phyloP scores from a whole-genome alignment of 2,113 vertebrate genomes.

The Ailuropoda melanoleuca region DNA sequence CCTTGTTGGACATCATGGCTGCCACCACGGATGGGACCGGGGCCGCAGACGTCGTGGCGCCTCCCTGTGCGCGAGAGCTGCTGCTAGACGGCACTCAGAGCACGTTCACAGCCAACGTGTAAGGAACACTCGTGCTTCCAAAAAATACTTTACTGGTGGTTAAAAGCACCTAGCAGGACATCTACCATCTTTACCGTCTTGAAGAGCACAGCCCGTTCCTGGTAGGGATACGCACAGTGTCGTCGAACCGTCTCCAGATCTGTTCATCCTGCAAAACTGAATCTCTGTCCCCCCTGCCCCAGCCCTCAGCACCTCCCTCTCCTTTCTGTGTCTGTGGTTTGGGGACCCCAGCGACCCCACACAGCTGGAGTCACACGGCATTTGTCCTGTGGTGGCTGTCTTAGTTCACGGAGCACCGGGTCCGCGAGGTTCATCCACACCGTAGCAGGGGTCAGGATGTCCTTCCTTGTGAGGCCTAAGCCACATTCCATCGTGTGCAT shows the following conservation, averaged over 20 bases:
- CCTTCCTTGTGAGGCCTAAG: neutral
- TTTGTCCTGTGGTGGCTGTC: too few relatives aligned
- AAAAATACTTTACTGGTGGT: neutral
- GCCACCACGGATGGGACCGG: accelerated
- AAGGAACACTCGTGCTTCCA: neutral
- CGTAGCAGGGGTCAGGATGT: accelerated
- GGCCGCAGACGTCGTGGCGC: accelerated
- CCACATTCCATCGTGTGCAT: accelerated
- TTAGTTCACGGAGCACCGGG: accelerated
- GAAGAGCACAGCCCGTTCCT: accelerated
- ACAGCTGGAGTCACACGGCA: accelerated
- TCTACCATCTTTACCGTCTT: too few relatives aligned
- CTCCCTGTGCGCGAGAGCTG: accelerated
- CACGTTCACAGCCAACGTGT: neutral
- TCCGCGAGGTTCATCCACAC: accelerated
- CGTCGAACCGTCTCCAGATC: neutral
- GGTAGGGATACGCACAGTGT: neutral
- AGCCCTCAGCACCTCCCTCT: accelerated
- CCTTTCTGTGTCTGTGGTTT: accelerated
- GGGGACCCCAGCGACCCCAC: accelerated
- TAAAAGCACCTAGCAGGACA: neutral
- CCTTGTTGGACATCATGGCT: neutral
- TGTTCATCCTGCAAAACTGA: neutral
- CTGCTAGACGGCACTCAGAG: accelerated
- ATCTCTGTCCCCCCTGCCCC: accelerated